Evolutionary conservation across 2,888 invertebrate species (phyloP), one percentile per base, ranked within the genome.

Genomic region (Leptura quadrifasciata): DNA sequence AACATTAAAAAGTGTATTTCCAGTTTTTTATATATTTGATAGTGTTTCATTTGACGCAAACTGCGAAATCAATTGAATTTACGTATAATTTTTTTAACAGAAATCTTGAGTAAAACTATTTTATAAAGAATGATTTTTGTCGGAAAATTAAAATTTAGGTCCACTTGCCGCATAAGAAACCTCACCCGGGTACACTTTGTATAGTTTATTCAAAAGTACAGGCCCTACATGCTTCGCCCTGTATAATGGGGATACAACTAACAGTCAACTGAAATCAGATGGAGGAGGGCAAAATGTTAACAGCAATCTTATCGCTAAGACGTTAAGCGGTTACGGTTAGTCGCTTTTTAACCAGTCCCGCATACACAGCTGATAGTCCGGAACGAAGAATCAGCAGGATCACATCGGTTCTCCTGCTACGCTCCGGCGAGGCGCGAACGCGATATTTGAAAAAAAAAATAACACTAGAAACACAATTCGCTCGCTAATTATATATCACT

Each of bases 261-360:
- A 21, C n/a, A 6, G 8, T 63, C 64, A 21, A 47, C 64, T 52
- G 39, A 21, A 21, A 52, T 64, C 64, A 31, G 6, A 64, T 21
- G 70, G 60, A 70, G 70, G 60, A 70, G 70, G 70, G 60, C 39
- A 58, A 68, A 70, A 70, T 58, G 57, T 70, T 70, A 70, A 70
- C 60, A 60, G 39, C 70, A 60, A 57, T 70, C 60, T 70, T 70
- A 70, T 70, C 60, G 70, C 60, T 9, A 52, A 69, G 69, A 54
- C 52, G 54, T 54, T 54, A 67, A 64, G 35, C 27, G 27, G 18
- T 52, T 52, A 17, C n/a, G 20, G 1, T 54, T 17, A 67, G 69
- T 58, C 57, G 69, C 60, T 69, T 27, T 17, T 60, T 24, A 70
- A 18, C 70, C 20, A 60, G 70, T 70, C 6, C 2, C 35, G 31